Evolutionary conservation across 2,113 vertebrate species (phyloP).

Genomic region (Neotragus pygmaeus): DNA sequence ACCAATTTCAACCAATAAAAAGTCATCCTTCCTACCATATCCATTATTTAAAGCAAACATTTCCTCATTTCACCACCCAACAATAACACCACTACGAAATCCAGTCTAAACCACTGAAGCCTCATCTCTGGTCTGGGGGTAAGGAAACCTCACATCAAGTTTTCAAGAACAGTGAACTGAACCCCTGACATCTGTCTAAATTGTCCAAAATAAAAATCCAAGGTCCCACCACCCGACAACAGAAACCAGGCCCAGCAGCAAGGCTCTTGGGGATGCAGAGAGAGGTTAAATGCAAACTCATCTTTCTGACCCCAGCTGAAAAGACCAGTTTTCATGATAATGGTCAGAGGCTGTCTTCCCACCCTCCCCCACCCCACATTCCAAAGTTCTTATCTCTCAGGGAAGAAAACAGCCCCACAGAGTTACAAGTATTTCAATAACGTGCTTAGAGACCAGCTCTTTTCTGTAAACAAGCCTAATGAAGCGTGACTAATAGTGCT

Average conservation of each 20-base stretch:
- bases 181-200: background rate
- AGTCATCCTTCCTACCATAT: background rate
- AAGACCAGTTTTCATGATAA: conserved; percentile 13
- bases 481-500: conserved; percentile 76
- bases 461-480: conserved; percentile 81
- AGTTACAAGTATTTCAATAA: conserved; percentile 78
- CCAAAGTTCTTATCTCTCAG: conserved; percentile 70
- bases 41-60: background rate
- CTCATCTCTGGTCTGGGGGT: background rate
- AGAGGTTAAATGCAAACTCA: background rate
- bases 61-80: background rate
- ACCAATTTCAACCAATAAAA: background rate
- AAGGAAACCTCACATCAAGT: background rate
- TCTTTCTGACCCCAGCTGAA: background rate
- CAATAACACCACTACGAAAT: background rate
- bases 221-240: background rate
- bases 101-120: background rate
- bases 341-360: background rate
- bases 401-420: conserved; percentile 55
- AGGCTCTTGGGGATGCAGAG: background rate
- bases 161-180: background rate
- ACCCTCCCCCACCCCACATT: conserved; percentile 49
- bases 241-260: background rate
- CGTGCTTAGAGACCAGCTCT: conserved; percentile 71
- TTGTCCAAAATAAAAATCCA: background rate